Conservation (phyloP, 2,113 vertebrate genomes). For the Empidonax traillii region DNA sequence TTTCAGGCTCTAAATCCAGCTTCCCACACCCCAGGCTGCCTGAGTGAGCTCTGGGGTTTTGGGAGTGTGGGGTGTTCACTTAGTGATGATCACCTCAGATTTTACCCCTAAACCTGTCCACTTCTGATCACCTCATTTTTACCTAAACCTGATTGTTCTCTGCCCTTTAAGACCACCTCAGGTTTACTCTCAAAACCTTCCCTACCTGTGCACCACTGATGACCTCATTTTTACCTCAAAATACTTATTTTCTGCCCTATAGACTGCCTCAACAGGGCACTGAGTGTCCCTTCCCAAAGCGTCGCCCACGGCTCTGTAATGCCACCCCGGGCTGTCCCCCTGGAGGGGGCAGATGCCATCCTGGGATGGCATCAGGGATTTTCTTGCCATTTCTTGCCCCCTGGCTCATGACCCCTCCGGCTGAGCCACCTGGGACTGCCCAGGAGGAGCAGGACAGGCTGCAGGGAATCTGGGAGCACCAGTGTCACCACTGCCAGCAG, state of each 20-base stretch:
- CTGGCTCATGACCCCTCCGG: background rate
- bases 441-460: background rate
- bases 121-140: background rate
- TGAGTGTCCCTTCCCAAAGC: background rate
- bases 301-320: rapidly evolving
- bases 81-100: background rate
- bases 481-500: background rate
- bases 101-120: background rate
- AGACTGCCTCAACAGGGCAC: background rate
- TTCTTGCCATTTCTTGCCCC: background rate
- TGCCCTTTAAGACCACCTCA: background rate
- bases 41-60: background rate
- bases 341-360: background rate
- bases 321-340: background rate
- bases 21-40: background rate
- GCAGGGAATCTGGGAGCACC: background rate
- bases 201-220: background rate
- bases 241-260: background rate
- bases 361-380: background rate
- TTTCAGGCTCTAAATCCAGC: background rate
- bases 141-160: background rate
- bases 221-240: background rate
- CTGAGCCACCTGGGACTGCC: background rate
- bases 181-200: background rate
- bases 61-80: background rate